Evolutionary conservation across 2,113 vertebrate species (phyloP), one percentile per base, ranked within the genome.

Genomic region (Nyctibius bracteatus): DNA sequence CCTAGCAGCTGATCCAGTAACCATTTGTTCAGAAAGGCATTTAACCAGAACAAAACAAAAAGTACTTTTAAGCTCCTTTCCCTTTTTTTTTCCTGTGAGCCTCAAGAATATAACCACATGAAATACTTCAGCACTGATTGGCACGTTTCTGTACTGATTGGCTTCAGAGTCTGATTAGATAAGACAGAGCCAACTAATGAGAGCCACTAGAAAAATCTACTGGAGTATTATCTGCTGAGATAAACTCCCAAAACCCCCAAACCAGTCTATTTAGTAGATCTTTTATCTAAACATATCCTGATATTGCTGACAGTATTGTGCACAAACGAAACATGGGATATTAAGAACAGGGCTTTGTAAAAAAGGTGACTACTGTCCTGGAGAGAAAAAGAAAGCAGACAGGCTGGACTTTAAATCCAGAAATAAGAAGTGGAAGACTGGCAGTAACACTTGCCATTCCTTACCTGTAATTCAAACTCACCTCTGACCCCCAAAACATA

Each of bases 111-210:
- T 47, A 94, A 75, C 86, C 44, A 72, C 68, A 82, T 82, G 9
- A 89, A 96, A 87, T 87, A 37, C 57, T 94, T 82, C 66, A 87
- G 58, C 58, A 54, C 62, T 85, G 84, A 95, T 70, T 96, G 91
- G 88, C 92, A 96, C 80, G 83, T 47, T 94, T 96, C 66, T 96
- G 83, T 96, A 92, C 91, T 94, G 96, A 96, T 79, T 97, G 86
- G 95, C 92, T 72, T 94, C 88, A 79, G 81, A 89, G 49, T 58
- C 68, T 85, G 88, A 96, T 93, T 90, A 95, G 94, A 96, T 97
- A 96, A 97, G 77, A 82, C 37, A 51, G 58, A 93, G 88, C 85
- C 91, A 96, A 88, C 80, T 95, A 93, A 86, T 80, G 83, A 91
- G n/a, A 96, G 59, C 72, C 88, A 91, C 86, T 91, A 94, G 81